Conservation (phyloP, 2,797 vertebrate genomes). For the Anguilla megastoma region DNA sequence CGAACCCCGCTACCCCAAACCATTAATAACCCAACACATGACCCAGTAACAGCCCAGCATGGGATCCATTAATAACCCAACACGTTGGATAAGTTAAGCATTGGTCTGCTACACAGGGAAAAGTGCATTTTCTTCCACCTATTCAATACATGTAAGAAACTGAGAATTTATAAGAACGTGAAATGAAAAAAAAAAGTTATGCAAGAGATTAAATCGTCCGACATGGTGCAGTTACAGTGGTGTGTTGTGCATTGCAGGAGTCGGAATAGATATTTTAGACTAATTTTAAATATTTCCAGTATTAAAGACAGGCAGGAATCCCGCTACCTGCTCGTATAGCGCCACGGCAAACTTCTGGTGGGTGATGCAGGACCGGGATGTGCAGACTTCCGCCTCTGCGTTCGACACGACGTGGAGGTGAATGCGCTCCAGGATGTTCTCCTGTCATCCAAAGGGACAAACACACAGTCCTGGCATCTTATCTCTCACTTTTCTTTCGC, state of each 20-base stretch:
- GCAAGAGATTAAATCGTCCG: too few species aligned
- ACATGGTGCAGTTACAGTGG: neutral
- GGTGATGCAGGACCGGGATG: constrained; percentile 93
- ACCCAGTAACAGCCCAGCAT: neutral
- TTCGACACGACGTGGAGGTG: constrained; percentile 93
- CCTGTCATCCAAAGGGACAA: constrained; percentile 67
- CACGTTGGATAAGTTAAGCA: too few species aligned
- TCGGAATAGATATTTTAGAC: neutral
- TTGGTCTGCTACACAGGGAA: too few species aligned
- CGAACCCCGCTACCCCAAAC: neutral
- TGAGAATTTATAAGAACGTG: neutral
- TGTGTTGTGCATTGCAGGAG: neutral
- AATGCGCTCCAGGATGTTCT: constrained; percentile 94
- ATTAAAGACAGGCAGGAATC: constrained; percentile 3
- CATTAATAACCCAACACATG: neutral
- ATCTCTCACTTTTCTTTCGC: too few species aligned
- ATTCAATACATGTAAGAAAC: neutral
- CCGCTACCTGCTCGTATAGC: constrained; percentile 90
- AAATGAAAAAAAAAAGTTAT: too few species aligned
- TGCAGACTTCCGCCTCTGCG: constrained; percentile 83
- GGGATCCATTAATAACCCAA: neutral
- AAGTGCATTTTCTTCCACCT: neutral
- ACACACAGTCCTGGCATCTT: neutral
- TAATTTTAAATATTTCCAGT: neutral
- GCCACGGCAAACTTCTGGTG: constrained; percentile 99